Evolutionary conservation across 2,888 invertebrate genomes (phyloP).

Genomic region (Lepidochrysops patricia): DNA sequence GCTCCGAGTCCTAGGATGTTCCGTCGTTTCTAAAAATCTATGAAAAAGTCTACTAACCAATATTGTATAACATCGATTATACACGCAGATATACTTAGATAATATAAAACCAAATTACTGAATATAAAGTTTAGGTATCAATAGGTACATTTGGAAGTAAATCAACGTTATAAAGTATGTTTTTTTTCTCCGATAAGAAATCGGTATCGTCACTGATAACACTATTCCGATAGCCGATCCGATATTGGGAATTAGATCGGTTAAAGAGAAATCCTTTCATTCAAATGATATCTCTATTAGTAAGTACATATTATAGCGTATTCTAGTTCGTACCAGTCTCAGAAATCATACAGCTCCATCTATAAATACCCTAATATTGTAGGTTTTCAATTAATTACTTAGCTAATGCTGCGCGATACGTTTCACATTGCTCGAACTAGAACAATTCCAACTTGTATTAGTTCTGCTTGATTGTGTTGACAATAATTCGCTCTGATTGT

Average conservation of each 20-base stretch:
- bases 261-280: too few species aligned
- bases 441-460: slow-evolving; percentile 1
- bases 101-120: not conserved
- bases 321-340: not conserved
- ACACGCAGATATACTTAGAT: not conserved
- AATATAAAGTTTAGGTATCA: not conserved
- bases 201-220: too few species aligned
- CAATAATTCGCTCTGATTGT: not conserved
- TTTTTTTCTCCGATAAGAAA: too few species aligned
- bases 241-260: too few species aligned
- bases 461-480: not conserved
- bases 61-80: not conserved
- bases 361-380: not conserved
- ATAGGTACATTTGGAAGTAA: not conserved
- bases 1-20: too few species aligned
- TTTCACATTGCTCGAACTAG: slow-evolving; percentile 7
- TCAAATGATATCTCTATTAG: not conserved
- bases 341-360: not conserved
- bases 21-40: too few species aligned
- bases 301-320: not conserved
- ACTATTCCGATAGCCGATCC: too few species aligned
- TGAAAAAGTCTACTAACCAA: too few species aligned
- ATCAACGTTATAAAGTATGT: too few species aligned
- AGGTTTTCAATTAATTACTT: not conserved
- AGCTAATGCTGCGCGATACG: not conserved